Evolutionary conservation across 2,797 vertebrate species (phyloP).

Genomic region (Aplochiton taeniatus): DNA sequence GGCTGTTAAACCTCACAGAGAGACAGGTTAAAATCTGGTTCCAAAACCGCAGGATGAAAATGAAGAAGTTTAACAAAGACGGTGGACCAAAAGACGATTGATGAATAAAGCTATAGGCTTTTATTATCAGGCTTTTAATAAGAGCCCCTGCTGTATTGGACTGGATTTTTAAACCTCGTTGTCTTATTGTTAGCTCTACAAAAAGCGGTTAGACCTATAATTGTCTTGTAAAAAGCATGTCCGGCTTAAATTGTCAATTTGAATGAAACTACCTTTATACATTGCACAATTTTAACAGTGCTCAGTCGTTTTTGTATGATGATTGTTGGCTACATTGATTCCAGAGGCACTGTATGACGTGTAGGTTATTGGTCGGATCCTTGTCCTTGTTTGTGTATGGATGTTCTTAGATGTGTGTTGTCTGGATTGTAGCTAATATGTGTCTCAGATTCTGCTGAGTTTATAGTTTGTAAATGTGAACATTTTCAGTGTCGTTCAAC

Average conservation of each 20-base stretch:
- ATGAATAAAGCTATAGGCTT: conserved; percentile 46
- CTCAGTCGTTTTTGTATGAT: conserved; percentile 79
- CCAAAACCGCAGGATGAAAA: conserved; percentile 98
- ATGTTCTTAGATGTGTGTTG: conserved; percentile 81
- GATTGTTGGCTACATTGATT: conserved; percentile 65
- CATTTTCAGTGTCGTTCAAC: conserved; percentile 61
- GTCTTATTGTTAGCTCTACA: conserved; percentile 62
- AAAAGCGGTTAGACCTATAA: conserved; percentile 55
- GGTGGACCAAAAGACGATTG: conserved; percentile 85
- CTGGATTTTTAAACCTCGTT: conserved; percentile 56
- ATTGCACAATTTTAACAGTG: conserved; percentile 87
- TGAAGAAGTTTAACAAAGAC: conserved; percentile 99
- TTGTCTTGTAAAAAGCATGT: conserved; percentile 72
- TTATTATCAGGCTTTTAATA: conserved; percentile 38
- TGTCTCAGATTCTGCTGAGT: conserved; percentile 81
- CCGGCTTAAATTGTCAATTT: conserved; percentile 60
- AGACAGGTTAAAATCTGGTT: conserved; percentile 99
- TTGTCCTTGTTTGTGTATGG: conserved; percentile 88
- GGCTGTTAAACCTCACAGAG: conserved; percentile 91
- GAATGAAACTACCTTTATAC: conserved; percentile 69
- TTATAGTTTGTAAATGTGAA: conserved; percentile 80
- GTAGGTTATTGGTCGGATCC: conserved; percentile 76
- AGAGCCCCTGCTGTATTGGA: conserved; percentile 59
- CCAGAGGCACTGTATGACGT: conserved; percentile 66
- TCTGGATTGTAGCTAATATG: conserved; percentile 85